Percentiles rank a stretch among this genome's conserved stretches.
phyloP scores from a whole-genome alignment of 2,888 invertebrate genomes.

The Hermodice carunculata region DNA sequence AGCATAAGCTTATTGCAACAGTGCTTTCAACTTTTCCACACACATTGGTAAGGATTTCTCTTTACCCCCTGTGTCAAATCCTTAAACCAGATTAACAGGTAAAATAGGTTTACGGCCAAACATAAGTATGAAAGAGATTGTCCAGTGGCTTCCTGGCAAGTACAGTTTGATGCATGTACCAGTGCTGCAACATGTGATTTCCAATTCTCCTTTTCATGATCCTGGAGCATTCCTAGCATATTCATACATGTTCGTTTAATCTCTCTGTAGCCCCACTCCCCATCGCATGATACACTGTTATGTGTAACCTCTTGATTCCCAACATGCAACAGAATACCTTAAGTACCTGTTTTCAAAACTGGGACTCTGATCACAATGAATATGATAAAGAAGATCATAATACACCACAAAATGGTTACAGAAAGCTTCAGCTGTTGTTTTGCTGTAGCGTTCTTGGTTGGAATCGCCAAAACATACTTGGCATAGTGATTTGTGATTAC shows the following conservation, averaged over 20 bases:
- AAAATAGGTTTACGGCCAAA: conserved; percentile 29
- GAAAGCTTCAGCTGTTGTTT: conserved; percentile 33
- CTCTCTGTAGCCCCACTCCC: conserved; percentile 43
- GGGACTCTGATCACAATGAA: conserved; percentile 10
- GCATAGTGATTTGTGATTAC: conserved; percentile 38
- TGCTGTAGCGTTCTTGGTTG: conserved; percentile 30
- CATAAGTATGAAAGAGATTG: conserved; percentile 27
- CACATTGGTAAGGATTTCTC: background rate
- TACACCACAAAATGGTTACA: conserved; percentile 26
- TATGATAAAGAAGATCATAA: conserved; percentile 26
- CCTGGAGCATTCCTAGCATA: conserved; percentile 30
- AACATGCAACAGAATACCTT: background rate
- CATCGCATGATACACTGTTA: conserved; percentile 25
- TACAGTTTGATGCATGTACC: conserved; percentile 31
- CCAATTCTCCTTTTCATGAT: conserved; percentile 27
- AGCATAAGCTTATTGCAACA: conserved; percentile 14
- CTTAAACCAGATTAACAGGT: conserved; percentile 12
- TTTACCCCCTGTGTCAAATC: background rate
- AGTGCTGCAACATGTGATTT: conserved; percentile 17
- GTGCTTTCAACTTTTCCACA: conserved; percentile 9
- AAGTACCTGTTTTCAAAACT: conserved; percentile 8
- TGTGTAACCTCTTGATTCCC: background rate
- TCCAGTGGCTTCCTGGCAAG: conserved; percentile 23
- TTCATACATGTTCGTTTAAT: conserved; percentile 29
- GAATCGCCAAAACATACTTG: conserved; percentile 27